phyloP scores from a whole-genome alignment of 2,113 vertebrate species.

The Callospermophilus lateralis region DNA sequence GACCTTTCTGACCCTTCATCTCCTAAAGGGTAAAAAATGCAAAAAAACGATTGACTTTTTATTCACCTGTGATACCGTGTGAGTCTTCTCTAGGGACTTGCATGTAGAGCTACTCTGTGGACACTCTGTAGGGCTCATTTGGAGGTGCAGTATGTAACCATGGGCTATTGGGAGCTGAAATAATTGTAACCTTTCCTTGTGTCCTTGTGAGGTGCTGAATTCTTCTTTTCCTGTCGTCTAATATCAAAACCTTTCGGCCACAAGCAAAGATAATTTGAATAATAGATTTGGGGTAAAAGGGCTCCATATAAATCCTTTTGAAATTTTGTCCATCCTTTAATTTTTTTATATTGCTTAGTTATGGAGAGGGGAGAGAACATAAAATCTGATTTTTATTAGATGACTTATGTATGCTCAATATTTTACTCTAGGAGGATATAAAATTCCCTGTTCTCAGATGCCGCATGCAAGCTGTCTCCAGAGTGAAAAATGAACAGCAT shows the following conservation, averaged over 20 bases:
- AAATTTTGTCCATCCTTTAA: not conserved
- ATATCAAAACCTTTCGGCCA: not conserved
- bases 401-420: constrained; percentile 1
- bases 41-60: not conserved
- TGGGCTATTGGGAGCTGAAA: not conserved
- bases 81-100: not conserved
- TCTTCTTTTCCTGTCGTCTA: not conserved
- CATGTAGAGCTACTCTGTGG: not conserved
- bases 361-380: not conserved
- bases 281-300: not conserved
- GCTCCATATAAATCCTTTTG: not conserved
- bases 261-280: not conserved
- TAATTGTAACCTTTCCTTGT: not conserved
- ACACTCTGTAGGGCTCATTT: not conserved
- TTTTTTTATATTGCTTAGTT: constrained; percentile 12
- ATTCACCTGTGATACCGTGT: not conserved
- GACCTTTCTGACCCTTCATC: not conserved
- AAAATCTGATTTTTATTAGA: constrained; percentile 58
- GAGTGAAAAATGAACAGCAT: not conserved
- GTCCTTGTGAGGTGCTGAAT: constrained; percentile 23
- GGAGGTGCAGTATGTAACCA: not conserved
- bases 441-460: constrained; percentile 24
- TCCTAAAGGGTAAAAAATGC: not conserved
- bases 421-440: constrained; percentile 4
- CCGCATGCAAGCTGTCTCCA: constrained; percentile 56